Conservation (phyloP, 2,888 invertebrate genomes). For the Mamestra brassicae region DNA sequence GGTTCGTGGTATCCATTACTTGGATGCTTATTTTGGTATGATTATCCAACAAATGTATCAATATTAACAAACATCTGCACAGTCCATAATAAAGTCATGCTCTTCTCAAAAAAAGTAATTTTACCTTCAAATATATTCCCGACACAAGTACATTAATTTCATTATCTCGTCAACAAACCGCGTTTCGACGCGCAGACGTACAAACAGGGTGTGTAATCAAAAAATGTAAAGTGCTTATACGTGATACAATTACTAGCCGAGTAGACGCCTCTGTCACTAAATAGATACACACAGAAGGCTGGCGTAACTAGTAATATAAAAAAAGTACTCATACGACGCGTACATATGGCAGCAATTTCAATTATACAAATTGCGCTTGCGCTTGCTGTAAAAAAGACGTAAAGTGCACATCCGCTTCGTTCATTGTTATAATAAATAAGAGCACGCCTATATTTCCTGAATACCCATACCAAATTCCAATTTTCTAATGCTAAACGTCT, state of each 20-base stretch:
- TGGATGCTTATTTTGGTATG: too few relatives aligned
- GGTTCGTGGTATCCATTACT: too few relatives aligned
- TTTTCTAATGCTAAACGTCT: too few relatives aligned
- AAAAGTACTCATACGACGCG: not conserved
- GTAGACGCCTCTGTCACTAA: conserved; percentile 26
- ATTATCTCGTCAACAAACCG: conserved; percentile 53
- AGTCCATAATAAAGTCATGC: not conserved
- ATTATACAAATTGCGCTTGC: not conserved
- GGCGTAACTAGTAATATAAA: not conserved
- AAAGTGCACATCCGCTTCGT: too few relatives aligned
- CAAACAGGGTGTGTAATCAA: conserved; percentile 67
- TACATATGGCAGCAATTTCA: not conserved
- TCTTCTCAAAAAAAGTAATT: not conserved
- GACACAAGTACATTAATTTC: conserved; percentile 48
- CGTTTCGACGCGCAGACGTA: conserved; percentile 50
- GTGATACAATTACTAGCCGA: conserved; percentile 66
- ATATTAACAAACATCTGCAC: not conserved
- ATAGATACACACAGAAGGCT: conserved; percentile 3
- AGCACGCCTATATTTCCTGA: too few relatives aligned
- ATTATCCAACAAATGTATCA: not conserved
- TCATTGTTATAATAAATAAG: too few relatives aligned
- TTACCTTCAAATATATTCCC: not conserved
- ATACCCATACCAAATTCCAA: too few relatives aligned
- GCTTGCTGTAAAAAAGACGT: too few relatives aligned
- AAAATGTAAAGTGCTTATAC: conserved; percentile 70